Conservation (phyloP, 2,888 invertebrate species). For the Ametastegia equiseti region DNA sequence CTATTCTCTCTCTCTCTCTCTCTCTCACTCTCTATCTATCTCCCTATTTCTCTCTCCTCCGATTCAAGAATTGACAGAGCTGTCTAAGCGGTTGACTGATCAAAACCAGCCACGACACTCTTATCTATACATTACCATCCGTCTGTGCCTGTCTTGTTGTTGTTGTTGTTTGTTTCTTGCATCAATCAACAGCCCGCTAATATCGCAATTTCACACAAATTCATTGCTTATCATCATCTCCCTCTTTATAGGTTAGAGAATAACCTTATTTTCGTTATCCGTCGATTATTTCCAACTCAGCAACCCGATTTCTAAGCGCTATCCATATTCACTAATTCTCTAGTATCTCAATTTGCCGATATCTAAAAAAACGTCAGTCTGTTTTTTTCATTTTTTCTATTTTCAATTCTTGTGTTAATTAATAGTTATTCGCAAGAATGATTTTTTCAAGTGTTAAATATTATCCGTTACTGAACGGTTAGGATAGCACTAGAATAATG, state of each 20-base stretch:
- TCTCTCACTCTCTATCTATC: no score
- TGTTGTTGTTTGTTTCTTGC: background rate
- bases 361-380: no score
- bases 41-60: background rate
- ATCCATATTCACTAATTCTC: background rate
- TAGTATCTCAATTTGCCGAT: no score
- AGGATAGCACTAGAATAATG: background rate
- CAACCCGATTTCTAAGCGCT: background rate
- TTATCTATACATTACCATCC: background rate
- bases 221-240: background rate
- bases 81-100: background rate
- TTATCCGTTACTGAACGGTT: background rate
- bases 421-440: no score
- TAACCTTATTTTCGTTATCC: background rate
- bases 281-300: background rate
- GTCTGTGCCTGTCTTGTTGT: background rate
- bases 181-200: background rate
- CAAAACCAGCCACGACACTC: background rate
- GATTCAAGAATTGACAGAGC: slow-evolving; percentile 1
- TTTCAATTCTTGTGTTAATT: no score
- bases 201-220: background rate
- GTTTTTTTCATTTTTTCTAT: no score
- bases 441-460: no score
- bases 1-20: background rate
- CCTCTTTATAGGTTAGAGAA: background rate